Evolutionary conservation across 2,888 invertebrate genomes (phyloP), one percentile per base, ranked within the genome.

Genomic region (Pristionchus fissidentatus): DNA sequence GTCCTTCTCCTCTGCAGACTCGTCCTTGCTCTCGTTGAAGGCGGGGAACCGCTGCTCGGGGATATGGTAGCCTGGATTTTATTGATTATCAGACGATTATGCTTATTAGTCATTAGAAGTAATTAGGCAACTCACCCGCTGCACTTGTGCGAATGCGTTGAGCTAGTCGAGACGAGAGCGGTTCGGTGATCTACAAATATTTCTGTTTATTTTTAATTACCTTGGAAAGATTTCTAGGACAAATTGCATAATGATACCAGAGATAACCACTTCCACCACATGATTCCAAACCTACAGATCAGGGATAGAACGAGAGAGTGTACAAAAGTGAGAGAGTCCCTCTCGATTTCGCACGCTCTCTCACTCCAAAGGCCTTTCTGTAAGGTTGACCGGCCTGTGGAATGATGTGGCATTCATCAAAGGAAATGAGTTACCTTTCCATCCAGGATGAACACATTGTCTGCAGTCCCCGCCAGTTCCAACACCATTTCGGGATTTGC

Each of bases 81-180:
- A 22, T 55, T 55, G 55, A 22, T 22, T 55, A 7, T n/a, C 22
- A 19, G 4, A 55, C 3, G 55, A 10, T n/a, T 7, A 55, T 19
- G n/a, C 8, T 22, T 7, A 55, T 3, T 5, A 3, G n/a, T 10
- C 3, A 10, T 55, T 7, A 55, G 13, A 32, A 35, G 15, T n/a
- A 3, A n/a, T n/a, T n/a, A n/a, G n/a, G 1, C 8, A n/a, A 5
- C 62, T 81, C 2, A 83, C 83, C 83, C 10, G 26, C n/a, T 0
- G 85, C 70, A 5, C 83, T 83, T 13, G 84, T 79, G 10, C 80
- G 46, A 49, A 90, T 90, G 49, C 88, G 79, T n/a, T 85, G 81
- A 0, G 90, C 90, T 35, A 90, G 62, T n/a, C 89, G 86, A 38
- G 84, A 84, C 13, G 88, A 87, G 26, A 90, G 83, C 15, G 90